Evolutionary conservation across 2,888 invertebrate species (phyloP), one percentile per base, ranked within the genome.

Genomic region (Apantesis nais): DNA sequence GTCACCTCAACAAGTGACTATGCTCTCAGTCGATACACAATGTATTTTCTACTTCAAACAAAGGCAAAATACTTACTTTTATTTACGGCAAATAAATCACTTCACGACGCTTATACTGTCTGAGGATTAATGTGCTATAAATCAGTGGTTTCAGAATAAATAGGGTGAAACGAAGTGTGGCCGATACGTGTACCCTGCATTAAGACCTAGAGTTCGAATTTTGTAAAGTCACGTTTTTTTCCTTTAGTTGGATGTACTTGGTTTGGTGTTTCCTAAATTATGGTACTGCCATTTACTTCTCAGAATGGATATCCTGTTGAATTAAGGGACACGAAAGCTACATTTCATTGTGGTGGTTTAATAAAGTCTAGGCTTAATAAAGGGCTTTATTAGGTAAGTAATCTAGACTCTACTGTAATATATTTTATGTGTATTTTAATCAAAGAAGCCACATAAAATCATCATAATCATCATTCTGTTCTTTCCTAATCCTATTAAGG

Each of bases 91-190:
- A 34, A 70, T 70, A 70, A 70, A 70, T 70, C 66, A 62, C 66
- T 66, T 66, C 48, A 52, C 44, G 69, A 52, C 25, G 29, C 60
- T 34, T 31, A 58, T 62, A 66, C 66, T 44, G 62, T 62, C n/a
- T 34, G 12, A 25, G 68, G 72, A 68, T 72, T 68, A 72, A 62
- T 44, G 66, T 41, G 41, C 55, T 61, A 58, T 72, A 72, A 68
- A 69, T 72, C 68, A 68, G 66, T 44, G 72, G 72, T 66, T 66
- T 58, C 34, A 19, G 34, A 68, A 66, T 69, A 63, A 68, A 68
- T 58, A 62, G 63, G 63, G 52, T 63, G 29, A 66, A 68, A 8
- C 58, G 61, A 55, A 29, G 16, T 41, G 65, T 16, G 19, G 48
- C 25, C 60, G 61, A 67, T 67, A 67, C 67, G 12, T 25, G 58